Conservation (phyloP, 2,113 vertebrate species). For the Brachypodius melanocephalos region DNA sequence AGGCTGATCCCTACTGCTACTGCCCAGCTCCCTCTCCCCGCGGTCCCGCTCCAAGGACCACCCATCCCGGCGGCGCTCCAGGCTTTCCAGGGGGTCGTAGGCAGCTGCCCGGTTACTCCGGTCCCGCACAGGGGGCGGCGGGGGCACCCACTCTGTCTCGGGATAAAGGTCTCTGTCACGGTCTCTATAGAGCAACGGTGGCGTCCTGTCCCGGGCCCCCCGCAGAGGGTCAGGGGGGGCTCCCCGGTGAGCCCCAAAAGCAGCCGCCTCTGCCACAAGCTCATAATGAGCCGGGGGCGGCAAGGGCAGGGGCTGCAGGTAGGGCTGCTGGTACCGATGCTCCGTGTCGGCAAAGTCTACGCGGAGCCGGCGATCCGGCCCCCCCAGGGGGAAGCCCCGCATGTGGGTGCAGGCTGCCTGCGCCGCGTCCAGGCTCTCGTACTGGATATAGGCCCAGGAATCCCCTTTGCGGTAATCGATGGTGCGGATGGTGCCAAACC, state of each 20-base stretch:
- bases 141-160: conserved; percentile 86
- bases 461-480: conserved; percentile 98
- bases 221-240: conserved; percentile 85
- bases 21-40: conserved; percentile 79
- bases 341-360: conserved; percentile 97
- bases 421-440: conserved; percentile 95
- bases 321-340: conserved; percentile 93
- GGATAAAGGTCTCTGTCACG: conserved; percentile 91
- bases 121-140: conserved; percentile 86
- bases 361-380: conserved; percentile 88
- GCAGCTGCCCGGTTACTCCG: conserved; percentile 77
- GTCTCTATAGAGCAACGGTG: conserved; percentile 89
- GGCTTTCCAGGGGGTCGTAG: conserved; percentile 89
- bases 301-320: conserved; percentile 90
- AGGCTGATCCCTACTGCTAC: conserved; percentile 79
- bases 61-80: conserved; percentile 90
- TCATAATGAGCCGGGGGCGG: conserved; percentile 85
- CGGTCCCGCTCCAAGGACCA: conserved; percentile 93
- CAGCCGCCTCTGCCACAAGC: conserved; percentile 83
- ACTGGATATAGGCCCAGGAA: conserved; percentile 97
- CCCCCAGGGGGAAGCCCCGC: conserved; percentile 93
- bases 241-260: conserved; percentile 87
- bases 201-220: conserved; percentile 89
- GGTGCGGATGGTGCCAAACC: conserved; percentile 95
- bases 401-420: conserved; percentile 96